Evolutionary conservation across 1,140 invertebrate species (phyloP).

Genomic region (Bombus haemorrhoidalis): DNA sequence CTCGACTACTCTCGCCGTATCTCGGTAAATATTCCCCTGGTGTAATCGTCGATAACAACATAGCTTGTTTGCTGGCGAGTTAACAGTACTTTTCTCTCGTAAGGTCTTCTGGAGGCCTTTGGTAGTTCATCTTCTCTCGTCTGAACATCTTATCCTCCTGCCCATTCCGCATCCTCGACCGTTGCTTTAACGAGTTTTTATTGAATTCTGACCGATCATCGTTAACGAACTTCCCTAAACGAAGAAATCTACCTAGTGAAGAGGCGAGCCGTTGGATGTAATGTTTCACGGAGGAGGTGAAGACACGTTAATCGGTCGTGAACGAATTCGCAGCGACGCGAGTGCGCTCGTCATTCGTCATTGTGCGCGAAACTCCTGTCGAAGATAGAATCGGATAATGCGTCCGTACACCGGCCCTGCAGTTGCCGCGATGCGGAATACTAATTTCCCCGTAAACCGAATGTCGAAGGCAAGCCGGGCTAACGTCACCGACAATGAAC

Average conservation of each 20-base stretch:
- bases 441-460: constrained; percentile 47
- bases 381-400: constrained; percentile 31
- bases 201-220: constrained; percentile 55
- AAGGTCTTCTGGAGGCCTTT: not conserved
- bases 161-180: constrained; percentile 13
- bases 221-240: constrained; percentile 60
- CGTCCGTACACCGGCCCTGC: not conserved
- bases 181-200: constrained; percentile 65
- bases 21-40: constrained; percentile 55
- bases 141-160: not conserved
- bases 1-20: not conserved
- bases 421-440: constrained; percentile 30
- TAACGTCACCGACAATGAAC: constrained; percentile 40
- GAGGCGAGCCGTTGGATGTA: not conserved
- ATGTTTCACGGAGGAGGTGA: not conserved
- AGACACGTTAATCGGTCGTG: not conserved
- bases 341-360: constrained; percentile 20
- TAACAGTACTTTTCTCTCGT: constrained; percentile 42
- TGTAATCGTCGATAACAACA: constrained; percentile 66
- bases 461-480: constrained; percentile 32
- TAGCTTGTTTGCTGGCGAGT: constrained; percentile 64
- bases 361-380: constrained; percentile 26
- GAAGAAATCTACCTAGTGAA: constrained; percentile 16
- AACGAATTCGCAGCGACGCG: constrained; percentile 3
- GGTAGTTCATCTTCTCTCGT: not conserved